Percentiles rank a stretch among this genome's conserved stretches.
Conservation (phyloP, 1,140 invertebrate genomes). For the Drosophila eugracilis region DNA sequence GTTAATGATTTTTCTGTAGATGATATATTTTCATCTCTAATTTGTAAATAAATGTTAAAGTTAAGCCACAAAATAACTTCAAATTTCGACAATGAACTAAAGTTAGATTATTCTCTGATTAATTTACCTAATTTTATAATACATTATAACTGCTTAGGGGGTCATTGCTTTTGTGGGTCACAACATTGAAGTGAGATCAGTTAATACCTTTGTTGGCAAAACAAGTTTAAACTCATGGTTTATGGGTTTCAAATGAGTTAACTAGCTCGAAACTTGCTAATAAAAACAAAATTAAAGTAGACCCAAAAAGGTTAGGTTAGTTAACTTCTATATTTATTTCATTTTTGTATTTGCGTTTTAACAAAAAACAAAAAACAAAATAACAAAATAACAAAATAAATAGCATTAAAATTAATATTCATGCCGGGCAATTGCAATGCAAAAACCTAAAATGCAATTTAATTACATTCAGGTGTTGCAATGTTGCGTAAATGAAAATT, state of each 20-base stretch:
- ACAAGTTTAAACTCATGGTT: slow-evolving; percentile 9
- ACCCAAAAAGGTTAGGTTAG: too few species aligned
- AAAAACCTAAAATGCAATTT: slow-evolving; percentile 12
- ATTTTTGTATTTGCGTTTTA: too few species aligned
- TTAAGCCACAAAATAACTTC: too few species aligned
- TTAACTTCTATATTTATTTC: too few species aligned
- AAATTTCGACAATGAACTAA: neutral
- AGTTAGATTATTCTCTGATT: neutral
- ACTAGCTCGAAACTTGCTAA: neutral
- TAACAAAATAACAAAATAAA: too few species aligned
- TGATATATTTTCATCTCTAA: too few species aligned
- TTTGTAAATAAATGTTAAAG: too few species aligned
- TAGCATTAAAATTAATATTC: slow-evolving; percentile 14
- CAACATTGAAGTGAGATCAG: slow-evolving; percentile 25
- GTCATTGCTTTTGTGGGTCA: slow-evolving; percentile 28
- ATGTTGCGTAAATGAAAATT: slow-evolving; percentile 22
- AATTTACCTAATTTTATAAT: slow-evolving; percentile 19
- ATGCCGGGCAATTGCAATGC: neutral
- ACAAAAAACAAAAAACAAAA: too few species aligned
- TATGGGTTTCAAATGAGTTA: slow-evolving; percentile 1
- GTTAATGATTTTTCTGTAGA: too few species aligned
- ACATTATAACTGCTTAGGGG: slow-evolving; percentile 3
- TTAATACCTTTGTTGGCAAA: slow-evolving; percentile 1
- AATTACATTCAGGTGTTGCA: slow-evolving; percentile 15
- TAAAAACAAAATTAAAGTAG: neutral